These are phyloP conservation scores for Enteromius radiatus DNA, from an alignment of 2,797 vertebrate species.

Conservation along the genomic window DNA sequence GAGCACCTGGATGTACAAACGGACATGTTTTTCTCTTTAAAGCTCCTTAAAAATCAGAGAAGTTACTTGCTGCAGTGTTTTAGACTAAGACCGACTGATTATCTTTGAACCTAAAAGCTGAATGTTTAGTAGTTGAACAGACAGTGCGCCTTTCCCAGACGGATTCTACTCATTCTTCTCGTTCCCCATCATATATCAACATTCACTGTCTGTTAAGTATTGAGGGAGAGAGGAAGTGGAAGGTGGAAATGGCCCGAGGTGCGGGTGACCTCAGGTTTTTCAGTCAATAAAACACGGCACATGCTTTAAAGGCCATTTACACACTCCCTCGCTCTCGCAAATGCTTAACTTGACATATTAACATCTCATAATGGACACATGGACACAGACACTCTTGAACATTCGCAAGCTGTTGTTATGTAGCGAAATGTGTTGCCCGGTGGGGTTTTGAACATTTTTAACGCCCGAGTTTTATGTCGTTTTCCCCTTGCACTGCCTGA, in stretches of 20 bases:
- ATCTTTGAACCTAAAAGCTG: neutral
- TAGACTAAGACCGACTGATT: neutral
- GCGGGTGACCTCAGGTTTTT: constrained; percentile 58
- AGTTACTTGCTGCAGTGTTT: neutral
- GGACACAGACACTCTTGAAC: constrained; percentile 45
- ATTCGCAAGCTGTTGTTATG: constrained; percentile 49
- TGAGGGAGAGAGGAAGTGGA: constrained; percentile 55
- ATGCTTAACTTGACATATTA: constrained; percentile 66
- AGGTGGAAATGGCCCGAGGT: constrained; percentile 63
- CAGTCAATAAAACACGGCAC: constrained; percentile 61
- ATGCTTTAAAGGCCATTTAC: constrained; percentile 66
- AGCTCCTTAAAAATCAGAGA: neutral
- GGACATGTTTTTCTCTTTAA: neutral
- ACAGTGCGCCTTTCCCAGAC: neutral
- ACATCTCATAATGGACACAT: constrained; percentile 62
- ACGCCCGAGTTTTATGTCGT: constrained; percentile 45
- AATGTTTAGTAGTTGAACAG: neutral
- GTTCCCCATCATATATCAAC: neutral
- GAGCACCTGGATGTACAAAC: neutral
- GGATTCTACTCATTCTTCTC: neutral
- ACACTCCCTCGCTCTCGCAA: constrained; percentile 62
- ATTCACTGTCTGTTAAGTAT: constrained; percentile 72
- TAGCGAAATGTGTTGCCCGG: constrained; percentile 55
- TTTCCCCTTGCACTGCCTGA: constrained; percentile 25
- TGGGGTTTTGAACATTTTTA: constrained; percentile 58